Percentiles rank a stretch among this genome's conserved stretches.
Evolutionary conservation across 2,797 vertebrate genomes (phyloP).

Genomic region (Synaphobranchus kaupii): DNA sequence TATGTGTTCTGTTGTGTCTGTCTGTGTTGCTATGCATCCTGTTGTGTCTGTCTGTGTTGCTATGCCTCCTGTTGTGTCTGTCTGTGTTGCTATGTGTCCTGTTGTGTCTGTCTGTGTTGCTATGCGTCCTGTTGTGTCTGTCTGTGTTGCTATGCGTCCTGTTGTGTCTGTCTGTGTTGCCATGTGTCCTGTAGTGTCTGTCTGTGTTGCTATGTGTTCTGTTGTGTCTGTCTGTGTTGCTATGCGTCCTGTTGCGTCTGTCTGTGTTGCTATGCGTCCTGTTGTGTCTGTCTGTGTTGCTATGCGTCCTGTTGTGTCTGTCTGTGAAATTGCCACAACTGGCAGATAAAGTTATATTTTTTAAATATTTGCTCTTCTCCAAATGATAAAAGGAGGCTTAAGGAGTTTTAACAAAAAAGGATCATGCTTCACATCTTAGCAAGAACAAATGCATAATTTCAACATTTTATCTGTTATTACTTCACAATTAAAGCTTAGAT

Average conservation of each 20-base stretch:
- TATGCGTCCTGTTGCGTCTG: no score
- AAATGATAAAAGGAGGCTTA: neutral
- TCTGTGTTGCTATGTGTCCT: no score
- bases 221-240: neutral
- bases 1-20: neutral
- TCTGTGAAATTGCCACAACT: neutral
- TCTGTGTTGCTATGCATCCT: no score
- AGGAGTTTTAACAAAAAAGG: neutral
- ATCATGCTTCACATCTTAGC: neutral
- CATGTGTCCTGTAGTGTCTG: neutral
- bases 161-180: neutral
- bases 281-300: neutral
- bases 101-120: neutral
- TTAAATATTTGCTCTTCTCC: neutral
- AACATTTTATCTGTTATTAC: neutral
- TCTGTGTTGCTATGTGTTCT: no score
- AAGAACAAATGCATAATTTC: neutral
- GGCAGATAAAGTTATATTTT: neutral
- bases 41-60: neutral
- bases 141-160: no score
- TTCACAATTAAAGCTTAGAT: neutral
- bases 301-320: neutral
- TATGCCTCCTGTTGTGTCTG: neutral
- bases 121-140: neutral
- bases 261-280: no score